These are phyloP conservation scores for Oryzias javanicus DNA, from an alignment of 2,113 vertebrate genomes.

Conservation along the genomic window DNA sequence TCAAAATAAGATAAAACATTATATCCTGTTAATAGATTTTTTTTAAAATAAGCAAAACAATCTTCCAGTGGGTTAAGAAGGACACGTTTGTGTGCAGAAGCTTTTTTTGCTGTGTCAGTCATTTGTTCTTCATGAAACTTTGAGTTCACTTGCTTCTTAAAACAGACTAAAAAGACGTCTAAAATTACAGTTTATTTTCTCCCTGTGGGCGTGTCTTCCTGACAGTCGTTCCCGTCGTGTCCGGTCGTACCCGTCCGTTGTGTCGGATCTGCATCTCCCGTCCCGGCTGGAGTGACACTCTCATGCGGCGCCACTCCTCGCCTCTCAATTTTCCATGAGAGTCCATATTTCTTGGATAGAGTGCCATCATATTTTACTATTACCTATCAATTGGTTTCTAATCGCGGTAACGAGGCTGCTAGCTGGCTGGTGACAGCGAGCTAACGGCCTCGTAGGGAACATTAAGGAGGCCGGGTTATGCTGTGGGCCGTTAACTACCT, in stretches of 20 bases:
- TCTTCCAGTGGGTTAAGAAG: no score
- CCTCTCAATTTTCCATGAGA: slow-evolving; percentile 64
- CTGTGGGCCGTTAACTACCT: slow-evolving; percentile 86
- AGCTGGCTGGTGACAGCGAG: slow-evolving; percentile 80
- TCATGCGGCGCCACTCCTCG: slow-evolving; percentile 22
- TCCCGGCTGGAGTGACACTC: background rate
- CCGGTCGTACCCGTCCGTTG: background rate
- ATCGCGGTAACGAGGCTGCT: slow-evolving; percentile 81
- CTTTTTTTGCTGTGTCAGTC: no score
- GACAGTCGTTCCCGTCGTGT: background rate
- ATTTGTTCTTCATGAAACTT: no score
- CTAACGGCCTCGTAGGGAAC: slow-evolving; percentile 84
- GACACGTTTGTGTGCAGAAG: no score
- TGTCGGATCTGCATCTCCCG: background rate
- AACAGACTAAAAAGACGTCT: no score
- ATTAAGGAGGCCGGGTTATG: slow-evolving; percentile 84
- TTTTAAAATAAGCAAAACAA: no score
- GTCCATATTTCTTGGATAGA: slow-evolving; percentile 76
- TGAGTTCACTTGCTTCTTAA: no score
- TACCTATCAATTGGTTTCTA: slow-evolving; percentile 86
- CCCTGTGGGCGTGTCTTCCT: no score
- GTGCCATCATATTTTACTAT: slow-evolving; percentile 83
- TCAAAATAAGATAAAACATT: no score
- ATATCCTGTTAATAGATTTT: no score
- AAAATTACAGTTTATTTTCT: no score